A percentile compares a stretch with the other conserved stretches of the same genome.
Conservation (phyloP, 53 echinoderm and acorn worm genomes). For the Echinarachnius parma region DNA sequence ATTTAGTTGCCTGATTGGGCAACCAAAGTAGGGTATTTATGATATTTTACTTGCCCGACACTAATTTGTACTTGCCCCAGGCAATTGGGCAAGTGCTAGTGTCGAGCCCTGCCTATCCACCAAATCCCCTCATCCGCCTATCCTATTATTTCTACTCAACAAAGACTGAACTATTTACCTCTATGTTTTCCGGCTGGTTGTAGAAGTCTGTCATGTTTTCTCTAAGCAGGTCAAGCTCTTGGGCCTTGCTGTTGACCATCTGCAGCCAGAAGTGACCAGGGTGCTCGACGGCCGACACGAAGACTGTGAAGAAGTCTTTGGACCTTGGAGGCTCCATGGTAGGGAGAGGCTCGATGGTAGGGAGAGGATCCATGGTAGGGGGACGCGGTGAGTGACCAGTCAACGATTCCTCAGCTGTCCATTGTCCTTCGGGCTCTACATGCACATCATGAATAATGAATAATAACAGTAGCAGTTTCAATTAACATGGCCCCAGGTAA, state of each 20-base stretch:
- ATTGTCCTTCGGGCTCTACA: constrained; percentile 18
- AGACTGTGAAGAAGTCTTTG: constrained; percentile 79
- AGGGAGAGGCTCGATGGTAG: too few species aligned
- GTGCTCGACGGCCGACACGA: constrained; percentile 88
- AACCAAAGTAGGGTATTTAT: too few species aligned
- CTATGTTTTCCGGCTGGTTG: constrained; percentile 51
- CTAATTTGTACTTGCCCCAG: too few species aligned
- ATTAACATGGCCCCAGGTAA: too few species aligned
- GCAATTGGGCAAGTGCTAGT: too few species aligned
- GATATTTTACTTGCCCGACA: too few species aligned
- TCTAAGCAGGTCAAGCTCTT: constrained; percentile 67
- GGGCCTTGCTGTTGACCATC: constrained; percentile 74
- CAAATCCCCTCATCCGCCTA: too few species aligned
- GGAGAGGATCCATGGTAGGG: too few species aligned
- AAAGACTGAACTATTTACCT: constrained; percentile 48
- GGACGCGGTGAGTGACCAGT: too few species aligned
- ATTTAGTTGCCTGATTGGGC: too few species aligned
- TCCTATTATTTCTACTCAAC: neutral
- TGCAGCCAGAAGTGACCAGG: constrained; percentile 95
- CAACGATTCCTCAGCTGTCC: constrained; percentile 20
- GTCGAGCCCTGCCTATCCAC: too few species aligned
- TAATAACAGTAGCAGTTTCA: too few species aligned
- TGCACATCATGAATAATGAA: neutral
- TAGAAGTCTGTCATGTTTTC: constrained; percentile 89
- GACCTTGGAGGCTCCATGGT: constrained; percentile 49